These are phyloP conservation scores for Drosophila nannoptera DNA, from an alignment of 1,140 invertebrate species.

Conservation along the genomic window DNA sequence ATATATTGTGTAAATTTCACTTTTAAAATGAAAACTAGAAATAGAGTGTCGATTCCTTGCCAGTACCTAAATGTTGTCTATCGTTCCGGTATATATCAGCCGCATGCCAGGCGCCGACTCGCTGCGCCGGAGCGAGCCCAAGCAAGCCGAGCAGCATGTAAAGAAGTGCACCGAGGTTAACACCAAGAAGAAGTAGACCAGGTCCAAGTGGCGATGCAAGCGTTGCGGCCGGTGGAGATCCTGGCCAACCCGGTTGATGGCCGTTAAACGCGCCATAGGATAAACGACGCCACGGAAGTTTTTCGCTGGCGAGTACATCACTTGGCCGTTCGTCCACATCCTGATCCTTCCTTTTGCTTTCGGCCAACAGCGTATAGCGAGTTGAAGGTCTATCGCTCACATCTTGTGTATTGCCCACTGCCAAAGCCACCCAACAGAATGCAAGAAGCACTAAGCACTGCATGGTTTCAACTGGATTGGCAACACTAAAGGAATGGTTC, in stretches of 20 bases:
- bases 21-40: constrained; percentile 30
- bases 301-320: constrained; percentile 3
- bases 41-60: constrained; percentile 64
- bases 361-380: constrained; percentile 48
- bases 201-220: constrained; percentile 42
- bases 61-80: constrained; percentile 43
- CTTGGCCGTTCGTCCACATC: constrained; percentile 7
- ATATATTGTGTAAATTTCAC: constrained; percentile 45
- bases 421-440: constrained; percentile 7
- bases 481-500: background rate
- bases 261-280: constrained; percentile 35
- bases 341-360: constrained; percentile 51
- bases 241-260: constrained; percentile 27
- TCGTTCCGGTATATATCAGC: constrained; percentile 46
- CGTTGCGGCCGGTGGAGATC: constrained; percentile 13
- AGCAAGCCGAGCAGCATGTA: constrained; percentile 56
- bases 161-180: constrained; percentile 57
- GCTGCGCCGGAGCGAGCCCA: constrained; percentile 45
- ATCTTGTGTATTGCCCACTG: constrained; percentile 6
- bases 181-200: constrained; percentile 49
- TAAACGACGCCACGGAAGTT: constrained; percentile 58
- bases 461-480: constrained; percentile 26
- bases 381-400: constrained; percentile 20
- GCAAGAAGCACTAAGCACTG: constrained; percentile 9
- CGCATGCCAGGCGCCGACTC: constrained; percentile 14